Evolutionary conservation across 2,113 vertebrate species (phyloP), one percentile per base, ranked within the genome.

Genomic region (Solea solea): DNA sequence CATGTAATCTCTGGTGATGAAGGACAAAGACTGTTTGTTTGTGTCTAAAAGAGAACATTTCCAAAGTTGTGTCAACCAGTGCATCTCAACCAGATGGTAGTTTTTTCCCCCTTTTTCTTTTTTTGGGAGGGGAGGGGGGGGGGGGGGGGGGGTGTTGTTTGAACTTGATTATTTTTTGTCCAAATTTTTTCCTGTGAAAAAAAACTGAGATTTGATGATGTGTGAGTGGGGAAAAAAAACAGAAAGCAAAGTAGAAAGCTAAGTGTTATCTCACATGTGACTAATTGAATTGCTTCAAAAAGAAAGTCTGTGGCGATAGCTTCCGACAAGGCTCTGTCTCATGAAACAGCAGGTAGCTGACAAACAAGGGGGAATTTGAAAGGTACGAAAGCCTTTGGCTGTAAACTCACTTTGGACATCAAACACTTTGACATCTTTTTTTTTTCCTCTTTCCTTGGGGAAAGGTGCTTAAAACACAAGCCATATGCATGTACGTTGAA

Each of bases 331-430:
- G 88, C 81, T 88, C 82, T 83, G 85, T 90, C 86, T 91, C 83
- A 54, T 92, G 90, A 93, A 94, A 93, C 91, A 93, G 94, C 93
- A 93, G 93, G 93, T 93, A 93, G 88, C 88, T 92, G 91, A 93
- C 91, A 93, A 93, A 93, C 89, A 90, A 86, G 34, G 34, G 78
- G 88, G 74, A 80, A 84, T 85, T 84, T 89, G 81, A 92, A 91
- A 88, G 81, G 78, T 86, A 86, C 75, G 82, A 85, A 91, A 92
- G 88, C 89, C 91, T 92, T 92, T 92, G 92, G 91, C 90, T 90
- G 82, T 91, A 92, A 92, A 92, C 81, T 86, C 87, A 89, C 87
- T 93, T 86, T 89, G 85, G 92, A 93, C 91, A 93, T 93, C 92
- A 93, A 93, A 93, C 90, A 86, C 86, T 90, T 59, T 88, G 91